Evolutionary conservation across 1,140 invertebrate genomes (phyloP), one percentile per base, ranked within the genome.

Genomic region (Papilio glaucus): DNA sequence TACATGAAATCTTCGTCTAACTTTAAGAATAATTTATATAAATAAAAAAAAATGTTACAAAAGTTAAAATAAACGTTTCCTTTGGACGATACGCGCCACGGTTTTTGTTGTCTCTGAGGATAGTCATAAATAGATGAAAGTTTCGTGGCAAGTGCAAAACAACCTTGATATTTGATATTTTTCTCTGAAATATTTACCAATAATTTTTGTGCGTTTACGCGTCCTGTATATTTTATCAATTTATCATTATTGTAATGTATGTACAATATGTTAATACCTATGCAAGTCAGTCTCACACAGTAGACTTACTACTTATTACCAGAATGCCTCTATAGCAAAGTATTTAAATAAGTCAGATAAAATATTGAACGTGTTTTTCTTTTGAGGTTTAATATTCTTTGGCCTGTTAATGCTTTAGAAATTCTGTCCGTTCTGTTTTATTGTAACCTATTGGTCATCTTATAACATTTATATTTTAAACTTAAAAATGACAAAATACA

Each of bases 201-300:
- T 21, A 53, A 53, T 57, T n/a, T 13, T 57, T 9, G 49, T 57
- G 10, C 21, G 21, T 57, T 57, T 24, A 57, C 18, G 21, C 18
- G 9, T 57, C 0, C 12, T 24, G 49, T 57, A 57, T 53, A 53
- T 53, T 57, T 24, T 9, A 57, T 45, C 1, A 24, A 57, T 3
- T 24, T 10, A 7, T 12, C 10, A 57, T 24, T 21, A 49, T 49
- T 49, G 21, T 10, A 57, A 26, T 57, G 49, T 26, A 57, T 57
- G 18, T 57, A 57, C 45, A 53, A 24, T 57, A 45, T 45, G 42
- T 57, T 57, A 57, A 24, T 21, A 57, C 49, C 49, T 57, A 24
- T 57, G 49, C 49, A 24, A 57, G 49, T 57, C 49, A 57, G 49
- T 57, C 49, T 57, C 49, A 57, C 49, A 57, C n/a, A n/a, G n/a